A percentile compares a stretch with the other conserved stretches of the same genome.
These are phyloP conservation scores for Brotula barbata DNA, from an alignment of 2,797 vertebrate species.

Conservation along the genomic window DNA sequence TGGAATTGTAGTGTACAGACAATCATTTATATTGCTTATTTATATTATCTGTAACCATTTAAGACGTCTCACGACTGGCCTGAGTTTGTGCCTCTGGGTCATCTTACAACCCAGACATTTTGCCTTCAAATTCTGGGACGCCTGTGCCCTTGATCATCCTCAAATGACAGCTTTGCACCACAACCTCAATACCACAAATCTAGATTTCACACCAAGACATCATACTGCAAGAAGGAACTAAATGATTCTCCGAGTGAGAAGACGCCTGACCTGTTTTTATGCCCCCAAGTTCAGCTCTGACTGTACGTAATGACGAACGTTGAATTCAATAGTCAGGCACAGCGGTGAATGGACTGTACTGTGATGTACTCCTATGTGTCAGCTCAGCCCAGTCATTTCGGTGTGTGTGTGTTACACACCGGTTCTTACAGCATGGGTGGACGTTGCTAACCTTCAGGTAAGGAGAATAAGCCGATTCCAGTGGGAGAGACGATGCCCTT, in stretches of 20 bases:
- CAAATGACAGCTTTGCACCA: not conserved
- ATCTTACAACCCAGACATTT: constrained; percentile 2
- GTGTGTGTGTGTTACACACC: too few species aligned
- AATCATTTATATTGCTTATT: not conserved
- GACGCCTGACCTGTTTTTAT: too few species aligned
- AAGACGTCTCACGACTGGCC: constrained; percentile 8
- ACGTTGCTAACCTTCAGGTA: not conserved
- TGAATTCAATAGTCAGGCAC: constrained; percentile 40
- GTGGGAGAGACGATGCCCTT: constrained; percentile 6
- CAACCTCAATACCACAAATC: constrained; percentile 16
- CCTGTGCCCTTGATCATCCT: not conserved
- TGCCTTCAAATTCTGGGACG: not conserved
- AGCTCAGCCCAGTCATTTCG: constrained; percentile 2
- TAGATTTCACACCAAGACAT: constrained; percentile 16
- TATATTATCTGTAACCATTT: constrained; percentile 18
- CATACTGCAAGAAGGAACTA: not conserved
- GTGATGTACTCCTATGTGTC: constrained; percentile 7
- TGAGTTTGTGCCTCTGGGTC: constrained; percentile 10
- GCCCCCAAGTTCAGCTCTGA: too few species aligned
- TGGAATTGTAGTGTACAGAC: not conserved
- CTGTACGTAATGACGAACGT: too few species aligned
- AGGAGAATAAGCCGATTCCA: not conserved
- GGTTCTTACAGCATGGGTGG: too few species aligned
- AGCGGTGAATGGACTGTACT: constrained; percentile 23
- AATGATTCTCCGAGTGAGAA: too few species aligned